A percentile compares a stretch with the other conserved stretches of the same genome.
Evolutionary conservation across 2,113 vertebrate genomes (phyloP).

Genomic region (Synchiropus splendidus): DNA sequence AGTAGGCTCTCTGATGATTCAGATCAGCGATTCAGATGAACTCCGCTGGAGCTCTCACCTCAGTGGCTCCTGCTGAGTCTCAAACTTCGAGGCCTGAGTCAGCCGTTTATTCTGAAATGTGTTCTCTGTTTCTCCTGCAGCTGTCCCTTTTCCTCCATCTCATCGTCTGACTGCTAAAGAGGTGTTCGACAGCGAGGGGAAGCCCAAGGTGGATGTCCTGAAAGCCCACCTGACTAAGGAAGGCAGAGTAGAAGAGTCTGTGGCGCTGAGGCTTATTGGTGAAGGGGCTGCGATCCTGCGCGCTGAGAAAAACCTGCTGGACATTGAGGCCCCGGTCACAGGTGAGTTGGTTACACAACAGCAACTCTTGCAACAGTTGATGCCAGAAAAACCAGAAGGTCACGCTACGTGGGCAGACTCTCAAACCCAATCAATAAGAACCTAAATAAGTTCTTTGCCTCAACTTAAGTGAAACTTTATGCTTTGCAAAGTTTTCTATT

Average conservation of each 20-base stretch:
- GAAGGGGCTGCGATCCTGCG: conserved; percentile 91
- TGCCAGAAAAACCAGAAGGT: no score
- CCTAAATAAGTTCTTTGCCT: no score
- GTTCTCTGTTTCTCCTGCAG: conserved; percentile 51
- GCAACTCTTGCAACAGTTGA: no score
- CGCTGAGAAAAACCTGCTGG: conserved; percentile 92
- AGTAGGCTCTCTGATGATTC: no score
- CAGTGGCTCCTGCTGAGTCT: no score
- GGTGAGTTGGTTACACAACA: conserved; percentile 72
- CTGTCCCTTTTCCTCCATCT: conserved; percentile 95
- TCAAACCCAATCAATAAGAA: no score
- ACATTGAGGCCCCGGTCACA: conserved; percentile 97
- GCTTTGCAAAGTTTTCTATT: no score
- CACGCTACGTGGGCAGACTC: no score
- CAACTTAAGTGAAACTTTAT: no score
- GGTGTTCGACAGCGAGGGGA: conserved; percentile 95
- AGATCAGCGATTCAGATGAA: no score
- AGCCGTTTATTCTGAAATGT: neutral
- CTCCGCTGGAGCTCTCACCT: no score
- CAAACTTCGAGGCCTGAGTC: no score
- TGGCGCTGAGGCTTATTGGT: conserved; percentile 89
- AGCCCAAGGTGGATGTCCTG: conserved; percentile 94
- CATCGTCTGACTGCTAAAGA: conserved; percentile 96
- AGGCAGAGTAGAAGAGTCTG: conserved; percentile 89
- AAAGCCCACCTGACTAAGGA: conserved; percentile 98